Evolutionary conservation across 2,797 vertebrate genomes (phyloP), one percentile per base, ranked within the genome.

Genomic region (Acrossocheilus fasciatus): DNA sequence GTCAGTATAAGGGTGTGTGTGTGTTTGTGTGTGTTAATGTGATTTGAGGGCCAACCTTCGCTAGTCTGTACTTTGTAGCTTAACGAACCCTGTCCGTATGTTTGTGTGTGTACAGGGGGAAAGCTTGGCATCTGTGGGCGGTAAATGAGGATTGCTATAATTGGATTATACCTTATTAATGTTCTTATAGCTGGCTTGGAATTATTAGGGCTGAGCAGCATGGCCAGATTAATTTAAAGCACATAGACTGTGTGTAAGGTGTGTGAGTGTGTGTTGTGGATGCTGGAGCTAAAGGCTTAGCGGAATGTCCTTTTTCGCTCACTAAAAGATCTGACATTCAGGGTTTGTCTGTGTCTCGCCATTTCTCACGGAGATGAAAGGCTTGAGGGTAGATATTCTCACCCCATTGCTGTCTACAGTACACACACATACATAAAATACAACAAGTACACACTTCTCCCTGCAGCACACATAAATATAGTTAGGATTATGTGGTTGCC

Each of bases 141-240:
- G 86, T 83, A 88, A 90, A 91, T 88, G 89, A 89, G 89, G 84
- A 90, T 90, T 89, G 85, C 80, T 83, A 84, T 91, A 92, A 92
- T 91, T 91, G 86, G 90, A 92, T 92, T 91, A 91, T 89, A 91
- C 80, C 86, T 86, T 86, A 91, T 92, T 91, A 92, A 91, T 88
- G 91, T 78, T 87, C 86, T 90, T 76, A 91, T 85, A 82, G 88
- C 87, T 86, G 83, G 78, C 83, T 88, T 88, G 86, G 81, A 85
- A 90, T 90, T 87, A 90, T 90, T 88, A 85, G 69, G 85, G 50
- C 47, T 76, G 70, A 88, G 83, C 84, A 50, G 73, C 78, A 73
- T 84, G 76, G 41, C 39, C 75, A 89, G 26, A 88, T 88, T 87
- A 74, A 90, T 89, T 86, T 87, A 41, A 85, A 73, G 18, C 62